Evolutionary conservation across 2,888 invertebrate species (phyloP).

Genomic region (Selenia dentaria): DNA sequence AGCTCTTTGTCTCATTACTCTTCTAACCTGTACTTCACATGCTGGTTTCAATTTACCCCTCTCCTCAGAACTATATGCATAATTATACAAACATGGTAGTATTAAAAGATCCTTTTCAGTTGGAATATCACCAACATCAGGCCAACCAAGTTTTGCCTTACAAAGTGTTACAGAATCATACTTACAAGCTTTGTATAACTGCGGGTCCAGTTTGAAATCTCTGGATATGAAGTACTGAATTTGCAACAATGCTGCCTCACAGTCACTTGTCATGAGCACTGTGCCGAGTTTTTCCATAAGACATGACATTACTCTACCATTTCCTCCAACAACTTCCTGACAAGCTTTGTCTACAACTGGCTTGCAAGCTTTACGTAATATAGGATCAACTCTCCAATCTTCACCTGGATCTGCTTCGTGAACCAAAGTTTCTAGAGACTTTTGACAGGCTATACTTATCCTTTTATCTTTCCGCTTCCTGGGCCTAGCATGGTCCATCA

Average conservation of each 20-base stretch:
- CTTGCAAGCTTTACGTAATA: conserved; percentile 93
- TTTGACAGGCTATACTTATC: conserved; percentile 89
- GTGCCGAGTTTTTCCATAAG: conserved; percentile 96
- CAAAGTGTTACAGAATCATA: conserved; percentile 94
- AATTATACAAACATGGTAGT: conserved; percentile 95
- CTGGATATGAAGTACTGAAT: conserved; percentile 99
- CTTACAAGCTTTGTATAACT: conserved; percentile 94
- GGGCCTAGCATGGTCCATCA: conserved; percentile 94
- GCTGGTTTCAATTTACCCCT: conserved; percentile 81
- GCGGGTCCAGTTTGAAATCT: conserved; percentile 96
- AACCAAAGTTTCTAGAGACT: conserved; percentile 91
- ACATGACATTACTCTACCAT: conserved; percentile 95
- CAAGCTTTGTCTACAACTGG: conserved; percentile 93
- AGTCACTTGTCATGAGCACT: conserved; percentile 93
- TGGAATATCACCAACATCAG: conserved; percentile 86
- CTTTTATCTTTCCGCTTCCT: conserved; percentile 86
- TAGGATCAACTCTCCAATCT: conserved; percentile 97
- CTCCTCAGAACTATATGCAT: conserved; percentile 84
- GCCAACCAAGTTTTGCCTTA: conserved; percentile 91
- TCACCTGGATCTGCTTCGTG: conserved; percentile 96
- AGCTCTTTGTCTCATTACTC: conserved; percentile 97
- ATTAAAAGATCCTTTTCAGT: conserved; percentile 93
- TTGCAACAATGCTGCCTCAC: conserved; percentile 96
- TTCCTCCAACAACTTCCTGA: conserved; percentile 88
- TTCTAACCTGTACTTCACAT: conserved; percentile 91